Conservation (phyloP, 92 coral and sea anemone genomes). For the Isaurus tuberculatus region DNA sequence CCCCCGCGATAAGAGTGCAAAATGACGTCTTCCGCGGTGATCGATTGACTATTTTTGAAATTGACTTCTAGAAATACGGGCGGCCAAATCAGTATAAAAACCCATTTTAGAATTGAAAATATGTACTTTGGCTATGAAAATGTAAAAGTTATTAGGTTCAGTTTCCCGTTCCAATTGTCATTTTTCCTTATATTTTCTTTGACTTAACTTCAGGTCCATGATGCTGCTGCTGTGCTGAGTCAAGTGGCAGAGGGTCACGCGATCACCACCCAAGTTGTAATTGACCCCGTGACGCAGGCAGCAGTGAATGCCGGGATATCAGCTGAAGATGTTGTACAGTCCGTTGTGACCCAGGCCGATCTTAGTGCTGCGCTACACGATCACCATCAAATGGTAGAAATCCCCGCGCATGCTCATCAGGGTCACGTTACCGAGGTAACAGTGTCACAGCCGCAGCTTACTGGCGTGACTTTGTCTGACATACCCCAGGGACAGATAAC, state of each 20-base stretch:
- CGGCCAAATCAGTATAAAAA: too few species aligned
- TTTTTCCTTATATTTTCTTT: not conserved
- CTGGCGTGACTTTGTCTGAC: slow-evolving; percentile 38
- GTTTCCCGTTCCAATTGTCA: too few species aligned
- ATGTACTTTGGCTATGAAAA: too few species aligned
- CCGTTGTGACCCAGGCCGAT: slow-evolving; percentile 65
- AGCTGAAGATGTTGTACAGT: slow-evolving; percentile 81
- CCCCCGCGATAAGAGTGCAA: too few species aligned
- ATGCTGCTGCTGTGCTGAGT: slow-evolving; percentile 43
- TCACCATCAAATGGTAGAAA: slow-evolving; percentile 75
- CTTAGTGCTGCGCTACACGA: slow-evolving; percentile 60
- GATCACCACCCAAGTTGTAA: slow-evolving; percentile 60
- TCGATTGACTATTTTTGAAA: too few species aligned
- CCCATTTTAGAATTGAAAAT: too few species aligned
- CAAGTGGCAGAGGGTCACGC: slow-evolving; percentile 53
- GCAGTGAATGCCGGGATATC: slow-evolving; percentile 94
- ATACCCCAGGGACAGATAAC: slow-evolving; percentile 30
- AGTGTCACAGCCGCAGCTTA: slow-evolving; percentile 59
- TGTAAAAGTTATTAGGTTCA: too few species aligned
- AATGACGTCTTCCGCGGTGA: too few species aligned
- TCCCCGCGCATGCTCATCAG: slow-evolving; percentile 67
- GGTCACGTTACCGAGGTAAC: slow-evolving; percentile 69
- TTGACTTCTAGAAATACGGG: too few species aligned
- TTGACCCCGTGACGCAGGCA: slow-evolving; percentile 91
- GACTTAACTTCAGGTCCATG: slow-evolving; percentile 18